A percentile compares a stretch with the other conserved stretches of the same genome.
Conservation (phyloP, 2,113 vertebrate species). For the Calyptomena viridis region DNA sequence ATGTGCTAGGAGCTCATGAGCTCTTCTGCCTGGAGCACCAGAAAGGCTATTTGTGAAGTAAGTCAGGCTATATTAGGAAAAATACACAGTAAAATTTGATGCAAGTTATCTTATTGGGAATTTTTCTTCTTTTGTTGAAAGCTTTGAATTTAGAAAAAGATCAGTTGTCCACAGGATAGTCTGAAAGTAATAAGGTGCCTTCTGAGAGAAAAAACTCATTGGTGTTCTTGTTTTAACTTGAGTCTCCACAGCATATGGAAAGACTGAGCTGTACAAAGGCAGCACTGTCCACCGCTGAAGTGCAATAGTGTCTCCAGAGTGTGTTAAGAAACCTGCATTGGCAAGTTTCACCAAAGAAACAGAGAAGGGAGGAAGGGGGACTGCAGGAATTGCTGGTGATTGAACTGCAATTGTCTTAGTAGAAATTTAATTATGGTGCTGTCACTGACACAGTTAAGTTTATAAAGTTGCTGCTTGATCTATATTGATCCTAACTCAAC, state of each 20-base stretch:
- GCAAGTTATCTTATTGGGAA: not conserved
- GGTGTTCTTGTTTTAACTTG: not conserved
- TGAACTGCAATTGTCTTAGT: not conserved
- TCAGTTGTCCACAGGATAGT: not conserved
- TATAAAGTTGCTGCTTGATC: not conserved
- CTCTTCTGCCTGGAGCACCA: not conserved
- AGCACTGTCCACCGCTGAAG: not conserved
- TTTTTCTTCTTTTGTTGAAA: not conserved
- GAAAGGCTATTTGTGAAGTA: not conserved
- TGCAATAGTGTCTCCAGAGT: not conserved
- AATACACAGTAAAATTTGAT: not conserved
- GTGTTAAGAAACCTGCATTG: not conserved
- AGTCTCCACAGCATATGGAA: not conserved
- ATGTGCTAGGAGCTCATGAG: not conserved
- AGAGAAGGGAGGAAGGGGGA: not conserved
- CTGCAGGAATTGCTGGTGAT: rapidly evolving
- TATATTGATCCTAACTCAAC: not conserved
- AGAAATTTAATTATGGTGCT: not conserved
- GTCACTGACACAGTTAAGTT: not conserved
- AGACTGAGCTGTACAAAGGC: not conserved
- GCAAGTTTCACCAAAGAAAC: not conserved
- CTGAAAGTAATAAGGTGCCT: not conserved
- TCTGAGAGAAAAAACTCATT: not conserved
- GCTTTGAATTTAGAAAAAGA: not conserved
- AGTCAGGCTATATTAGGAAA: not conserved